A percentile compares a stretch with the other conserved stretches of the same genome.
Conservation (phyloP, 2,888 invertebrate species). For the Stenichneumon culpator region DNA sequence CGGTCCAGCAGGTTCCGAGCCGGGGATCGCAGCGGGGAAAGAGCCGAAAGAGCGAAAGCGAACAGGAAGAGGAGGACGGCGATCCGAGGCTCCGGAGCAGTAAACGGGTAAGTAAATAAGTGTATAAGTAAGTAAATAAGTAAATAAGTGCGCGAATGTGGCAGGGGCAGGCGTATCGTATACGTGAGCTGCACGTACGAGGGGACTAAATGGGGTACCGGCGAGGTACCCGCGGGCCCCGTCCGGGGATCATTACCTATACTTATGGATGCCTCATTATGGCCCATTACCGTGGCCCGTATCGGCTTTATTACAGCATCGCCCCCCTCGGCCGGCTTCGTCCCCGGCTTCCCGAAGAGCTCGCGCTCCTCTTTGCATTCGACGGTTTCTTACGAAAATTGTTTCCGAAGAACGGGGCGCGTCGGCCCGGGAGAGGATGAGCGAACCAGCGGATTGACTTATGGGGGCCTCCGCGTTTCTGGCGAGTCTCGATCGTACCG, state of each 20-base stretch:
- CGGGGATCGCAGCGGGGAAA: background rate
- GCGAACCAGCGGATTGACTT: too few relatives aligned
- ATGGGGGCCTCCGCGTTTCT: too few relatives aligned
- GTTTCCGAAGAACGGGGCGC: constrained; percentile 79
- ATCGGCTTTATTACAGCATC: constrained; percentile 82
- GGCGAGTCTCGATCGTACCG: too few relatives aligned
- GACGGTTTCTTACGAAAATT: constrained; percentile 74
- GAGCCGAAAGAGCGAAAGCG: constrained; percentile 22
- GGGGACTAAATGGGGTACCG: constrained; percentile 72
- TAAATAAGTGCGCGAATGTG: constrained; percentile 75
- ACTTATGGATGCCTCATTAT: constrained; percentile 83
- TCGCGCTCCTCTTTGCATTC: background rate
- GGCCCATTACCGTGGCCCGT: constrained; percentile 83
- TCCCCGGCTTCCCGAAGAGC: background rate
- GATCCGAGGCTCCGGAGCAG: constrained; percentile 48
- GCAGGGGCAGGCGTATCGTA: constrained; percentile 48
- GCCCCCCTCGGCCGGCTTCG: constrained; percentile 40
- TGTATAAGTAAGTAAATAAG: constrained; percentile 79
- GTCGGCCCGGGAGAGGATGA: background rate
- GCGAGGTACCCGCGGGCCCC: constrained; percentile 73
- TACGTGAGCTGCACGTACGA: constrained; percentile 57
- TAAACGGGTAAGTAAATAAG: constrained; percentile 75
- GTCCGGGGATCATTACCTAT: constrained; percentile 81
- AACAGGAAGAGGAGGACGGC: constrained; percentile 12
- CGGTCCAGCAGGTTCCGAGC: constrained; percentile 58